Conservation (phyloP, 2,888 invertebrate genomes). For the Hypomecis atomaria region DNA sequence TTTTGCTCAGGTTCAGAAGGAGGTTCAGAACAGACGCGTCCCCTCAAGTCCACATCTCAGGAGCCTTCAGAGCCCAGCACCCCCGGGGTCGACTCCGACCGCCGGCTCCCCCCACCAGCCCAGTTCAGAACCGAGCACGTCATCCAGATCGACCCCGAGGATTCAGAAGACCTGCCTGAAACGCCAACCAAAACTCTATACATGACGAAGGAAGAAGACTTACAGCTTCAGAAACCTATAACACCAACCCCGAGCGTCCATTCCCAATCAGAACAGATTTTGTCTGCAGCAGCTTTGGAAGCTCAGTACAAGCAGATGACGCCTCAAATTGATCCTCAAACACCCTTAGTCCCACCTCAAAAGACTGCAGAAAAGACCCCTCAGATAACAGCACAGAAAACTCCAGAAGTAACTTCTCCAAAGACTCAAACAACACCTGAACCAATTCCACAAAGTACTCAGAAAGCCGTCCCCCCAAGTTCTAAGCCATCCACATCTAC, state of each 20-base stretch:
- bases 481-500: slow-evolving; percentile 28
- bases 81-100: slow-evolving; percentile 57
- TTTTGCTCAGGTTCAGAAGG: slow-evolving; percentile 59
- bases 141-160: slow-evolving; percentile 66
- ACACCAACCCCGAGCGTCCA: slow-evolving; percentile 66
- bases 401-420: background rate
- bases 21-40: slow-evolving; percentile 63
- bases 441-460: slow-evolving; percentile 6
- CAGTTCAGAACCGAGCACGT: slow-evolving; percentile 60
- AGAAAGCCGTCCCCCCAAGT: slow-evolving; percentile 7
- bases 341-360: background rate
- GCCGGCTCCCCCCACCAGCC: slow-evolving; percentile 55
- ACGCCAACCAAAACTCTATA: slow-evolving; percentile 64
- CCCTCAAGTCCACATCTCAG: slow-evolving; percentile 63
- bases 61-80: slow-evolving; percentile 66
- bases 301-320: slow-evolving; percentile 52
- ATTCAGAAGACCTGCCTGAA: slow-evolving; percentile 51
- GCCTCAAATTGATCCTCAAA: slow-evolving; percentile 4
- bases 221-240: slow-evolving; percentile 66
- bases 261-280: slow-evolving; percentile 65
- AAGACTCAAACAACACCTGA: slow-evolving; percentile 5
- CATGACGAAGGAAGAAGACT: slow-evolving; percentile 69
- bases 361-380: background rate
- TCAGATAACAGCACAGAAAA: too few species aligned
- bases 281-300: slow-evolving; percentile 71